Evolutionary conservation across 1,140 invertebrate species (phyloP).

Genomic region (Diorhabda carinulata): DNA sequence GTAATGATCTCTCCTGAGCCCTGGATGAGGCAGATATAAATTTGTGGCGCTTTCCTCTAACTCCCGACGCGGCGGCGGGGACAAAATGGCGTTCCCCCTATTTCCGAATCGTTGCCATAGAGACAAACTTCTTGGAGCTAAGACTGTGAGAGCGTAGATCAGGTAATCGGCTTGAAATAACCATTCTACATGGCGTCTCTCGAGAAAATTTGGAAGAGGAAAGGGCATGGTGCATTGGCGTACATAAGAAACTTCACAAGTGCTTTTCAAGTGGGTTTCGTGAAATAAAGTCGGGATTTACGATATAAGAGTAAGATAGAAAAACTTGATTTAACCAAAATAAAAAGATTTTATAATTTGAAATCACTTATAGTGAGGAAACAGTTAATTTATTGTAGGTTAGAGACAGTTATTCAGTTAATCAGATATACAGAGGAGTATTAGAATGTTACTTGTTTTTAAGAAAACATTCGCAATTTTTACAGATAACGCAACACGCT

Average conservation of each 20-base stretch:
- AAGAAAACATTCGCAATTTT: too few species aligned
- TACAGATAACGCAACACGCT: too few species aligned
- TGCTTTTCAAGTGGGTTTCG: not conserved
- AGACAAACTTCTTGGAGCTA: constrained; percentile 35
- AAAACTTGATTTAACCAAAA: too few species aligned
- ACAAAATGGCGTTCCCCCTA: constrained; percentile 42
- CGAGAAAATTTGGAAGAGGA: constrained; percentile 25
- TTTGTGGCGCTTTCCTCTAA: constrained; percentile 49
- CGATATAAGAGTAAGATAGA: too few species aligned
- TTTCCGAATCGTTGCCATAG: constrained; percentile 36
- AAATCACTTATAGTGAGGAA: too few species aligned
- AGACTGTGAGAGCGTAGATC: constrained; percentile 1
- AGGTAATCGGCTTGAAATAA: not conserved
- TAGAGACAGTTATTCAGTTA: too few species aligned
- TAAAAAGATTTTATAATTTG: too few species aligned
- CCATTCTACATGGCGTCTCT: constrained; percentile 24
- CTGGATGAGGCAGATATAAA: constrained; percentile 51
- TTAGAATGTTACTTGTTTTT: too few species aligned
- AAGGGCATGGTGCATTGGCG: constrained; percentile 16
- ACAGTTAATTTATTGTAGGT: too few species aligned
- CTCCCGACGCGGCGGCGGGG: constrained; percentile 29
- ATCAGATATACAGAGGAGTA: too few species aligned
- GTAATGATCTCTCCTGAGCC: constrained; percentile 50
- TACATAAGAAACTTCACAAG: not conserved
- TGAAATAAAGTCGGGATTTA: not conserved